Conservation (phyloP, 2,888 invertebrate genomes). For the Lithophane socia region DNA sequence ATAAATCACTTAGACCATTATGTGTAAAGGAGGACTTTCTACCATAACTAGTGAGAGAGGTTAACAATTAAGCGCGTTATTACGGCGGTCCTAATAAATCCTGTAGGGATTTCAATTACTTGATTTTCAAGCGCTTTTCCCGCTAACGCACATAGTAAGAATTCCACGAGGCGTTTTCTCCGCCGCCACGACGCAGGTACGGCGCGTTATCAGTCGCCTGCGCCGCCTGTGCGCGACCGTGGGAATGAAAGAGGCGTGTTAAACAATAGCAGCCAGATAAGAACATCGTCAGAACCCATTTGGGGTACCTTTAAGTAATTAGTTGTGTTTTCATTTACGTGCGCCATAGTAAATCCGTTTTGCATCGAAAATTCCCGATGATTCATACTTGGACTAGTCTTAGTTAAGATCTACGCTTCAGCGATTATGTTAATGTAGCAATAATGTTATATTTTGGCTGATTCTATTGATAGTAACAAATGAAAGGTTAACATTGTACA, state of each 20-base stretch:
- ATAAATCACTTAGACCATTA: constrained; percentile 52
- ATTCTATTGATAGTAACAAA: constrained; percentile 68
- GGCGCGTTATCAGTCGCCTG: constrained; percentile 82
- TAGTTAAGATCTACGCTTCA: constrained; percentile 61
- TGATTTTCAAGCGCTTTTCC: constrained; percentile 67
- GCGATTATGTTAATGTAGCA: constrained; percentile 60
- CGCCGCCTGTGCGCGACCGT: constrained; percentile 78
- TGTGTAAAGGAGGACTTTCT: constrained; percentile 46
- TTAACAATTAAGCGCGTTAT: constrained; percentile 62
- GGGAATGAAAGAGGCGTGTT: constrained; percentile 89
- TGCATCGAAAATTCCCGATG: constrained; percentile 58
- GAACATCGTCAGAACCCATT: constrained; percentile 86
- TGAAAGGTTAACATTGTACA: constrained; percentile 60
- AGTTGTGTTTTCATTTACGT: constrained; percentile 80
- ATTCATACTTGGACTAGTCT: constrained; percentile 61
- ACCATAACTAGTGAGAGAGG: constrained; percentile 34
- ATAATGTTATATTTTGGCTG: constrained; percentile 58
- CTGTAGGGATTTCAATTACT: constrained; percentile 65
- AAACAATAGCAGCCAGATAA: constrained; percentile 89
- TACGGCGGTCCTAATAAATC: constrained; percentile 59
- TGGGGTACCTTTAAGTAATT: constrained; percentile 86
- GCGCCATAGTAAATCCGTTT: constrained; percentile 57
- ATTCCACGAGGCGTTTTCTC: constrained; percentile 73
- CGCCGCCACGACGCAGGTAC: constrained; percentile 71
- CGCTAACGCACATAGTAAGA: constrained; percentile 65